Percentiles rank a stretch among this genome's conserved stretches.
Conservation (phyloP, 2,888 invertebrate species). For the Melipona beecheii region DNA sequence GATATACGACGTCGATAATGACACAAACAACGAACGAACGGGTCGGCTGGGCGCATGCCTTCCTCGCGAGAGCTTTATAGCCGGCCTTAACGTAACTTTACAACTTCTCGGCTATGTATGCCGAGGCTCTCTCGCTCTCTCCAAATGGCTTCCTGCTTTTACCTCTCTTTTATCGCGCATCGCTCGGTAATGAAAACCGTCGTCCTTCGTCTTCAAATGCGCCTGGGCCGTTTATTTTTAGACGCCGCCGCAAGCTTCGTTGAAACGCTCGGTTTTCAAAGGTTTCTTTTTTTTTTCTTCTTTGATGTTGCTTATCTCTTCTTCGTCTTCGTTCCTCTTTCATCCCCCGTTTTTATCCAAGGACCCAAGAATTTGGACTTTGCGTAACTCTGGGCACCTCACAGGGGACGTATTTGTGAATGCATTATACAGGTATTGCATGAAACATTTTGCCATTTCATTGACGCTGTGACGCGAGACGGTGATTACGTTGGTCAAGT, state of each 20-base stretch:
- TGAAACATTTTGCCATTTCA: too few relatives aligned
- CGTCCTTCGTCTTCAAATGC: constrained; percentile 43
- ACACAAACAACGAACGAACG: constrained; percentile 44
- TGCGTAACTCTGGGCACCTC: too few relatives aligned
- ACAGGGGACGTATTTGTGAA: too few relatives aligned
- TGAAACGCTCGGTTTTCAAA: neutral
- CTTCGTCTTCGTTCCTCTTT: neutral
- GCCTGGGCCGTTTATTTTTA: constrained; percentile 27
- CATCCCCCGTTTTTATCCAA: too few relatives aligned
- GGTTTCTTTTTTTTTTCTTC: neutral
- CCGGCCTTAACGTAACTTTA: constrained; percentile 54
- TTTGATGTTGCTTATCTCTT: neutral
- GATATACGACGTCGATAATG: constrained; percentile 57
- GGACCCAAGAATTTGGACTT: too few relatives aligned
- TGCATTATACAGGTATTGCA: too few relatives aligned
- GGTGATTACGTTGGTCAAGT: too few relatives aligned
- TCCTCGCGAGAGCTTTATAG: constrained; percentile 46
- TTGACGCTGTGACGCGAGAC: too few relatives aligned
- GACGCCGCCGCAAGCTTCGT: constrained; percentile 4
- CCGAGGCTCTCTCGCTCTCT: constrained; percentile 11
- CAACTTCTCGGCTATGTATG: constrained; percentile 21
- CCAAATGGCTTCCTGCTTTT: constrained; percentile 25
- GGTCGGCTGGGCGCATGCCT: constrained; percentile 36
- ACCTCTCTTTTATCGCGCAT: constrained; percentile 31
- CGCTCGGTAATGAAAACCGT: constrained; percentile 23